Evolutionary conservation across 2,888 invertebrate species (phyloP), one percentile per base, ranked within the genome.

Genomic region (Calliscelio sp.): DNA sequence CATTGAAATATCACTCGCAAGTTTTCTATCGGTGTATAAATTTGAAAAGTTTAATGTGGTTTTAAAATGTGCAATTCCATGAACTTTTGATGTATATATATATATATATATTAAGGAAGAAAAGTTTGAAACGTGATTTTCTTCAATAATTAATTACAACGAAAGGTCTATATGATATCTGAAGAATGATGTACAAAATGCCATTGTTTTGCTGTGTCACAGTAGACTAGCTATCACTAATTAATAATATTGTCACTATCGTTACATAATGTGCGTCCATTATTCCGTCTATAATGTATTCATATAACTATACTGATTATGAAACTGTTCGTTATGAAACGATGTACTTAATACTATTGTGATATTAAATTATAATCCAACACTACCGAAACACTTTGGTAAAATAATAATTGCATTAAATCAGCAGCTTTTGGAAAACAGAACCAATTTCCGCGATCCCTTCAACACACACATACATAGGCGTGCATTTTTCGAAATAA

Each of bases 301-400:
- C 65, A 53, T 59, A 59, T 28, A 53, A 46, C 57, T 49, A 77
- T 77, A 53, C 63, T 41, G 77, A 57, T 77, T 66, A 66, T 32
- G 66, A 77, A 77, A 77, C 55, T 28, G 49, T 66, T 75, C 41
- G 75, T 75, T 75, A 75, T 65, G 75, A 65, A 75, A 75, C 44
- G 16, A 38, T 38, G 55, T 25, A 28, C 20, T 65, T 44, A 44
- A 63, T 77, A 66, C 59, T n/a, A 57, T 59, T 53, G 74, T 32
- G 24, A 28, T 18, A 65, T 65, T 75, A 65, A 65, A 41, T 77
- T 49, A 66, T 46, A 35, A 57, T 24, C 8, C 53, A 35, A 32
- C 22, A 70, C 35, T 55, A 70, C 24, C 18, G 51, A 51, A 41
- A 61, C 38, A 44, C 22, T 22, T 32, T 0, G 11, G 8, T 18